Evolutionary conservation across 2,797 vertebrate species (phyloP).

Genomic region (Holocentrus rufus): DNA sequence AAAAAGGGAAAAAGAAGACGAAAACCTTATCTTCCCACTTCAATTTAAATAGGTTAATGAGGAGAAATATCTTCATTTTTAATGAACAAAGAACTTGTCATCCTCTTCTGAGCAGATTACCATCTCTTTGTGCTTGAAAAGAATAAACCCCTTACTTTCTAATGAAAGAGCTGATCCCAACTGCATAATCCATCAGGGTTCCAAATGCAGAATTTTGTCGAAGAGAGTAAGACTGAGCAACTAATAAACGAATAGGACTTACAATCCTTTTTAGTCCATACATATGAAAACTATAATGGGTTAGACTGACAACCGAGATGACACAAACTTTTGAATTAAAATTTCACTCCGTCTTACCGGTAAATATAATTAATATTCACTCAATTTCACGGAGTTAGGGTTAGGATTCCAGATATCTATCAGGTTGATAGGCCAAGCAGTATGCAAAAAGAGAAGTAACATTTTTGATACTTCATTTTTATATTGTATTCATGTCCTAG

Average conservation of each 20-base stretch:
- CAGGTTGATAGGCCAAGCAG: too few species aligned
- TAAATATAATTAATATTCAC: too few species aligned
- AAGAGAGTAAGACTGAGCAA: conserved; percentile 2
- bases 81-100: conserved; percentile 24
- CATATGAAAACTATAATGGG: conserved; percentile 3
- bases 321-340: background rate
- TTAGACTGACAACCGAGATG: background rate
- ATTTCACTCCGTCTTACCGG: too few species aligned
- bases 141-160: conserved; percentile 7
- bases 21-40: conserved; percentile 6
- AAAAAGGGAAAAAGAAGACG: background rate
- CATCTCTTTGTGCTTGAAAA: conserved; percentile 14
- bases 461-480: too few species aligned
- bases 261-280: too few species aligned
- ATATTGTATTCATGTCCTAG: too few species aligned
- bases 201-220: background rate
- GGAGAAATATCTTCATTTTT: conserved; percentile 9
- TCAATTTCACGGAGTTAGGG: too few species aligned
- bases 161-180: background rate
- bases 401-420: too few species aligned
- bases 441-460: too few species aligned
- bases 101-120: conserved; percentile 2
- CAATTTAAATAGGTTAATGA: conserved; percentile 12
- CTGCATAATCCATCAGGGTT: background rate
- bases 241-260: conserved; percentile 2